Percentiles rank a stretch among this genome's conserved stretches.
Conservation (phyloP, 2,888 invertebrate genomes). For the Norana najaformis region DNA sequence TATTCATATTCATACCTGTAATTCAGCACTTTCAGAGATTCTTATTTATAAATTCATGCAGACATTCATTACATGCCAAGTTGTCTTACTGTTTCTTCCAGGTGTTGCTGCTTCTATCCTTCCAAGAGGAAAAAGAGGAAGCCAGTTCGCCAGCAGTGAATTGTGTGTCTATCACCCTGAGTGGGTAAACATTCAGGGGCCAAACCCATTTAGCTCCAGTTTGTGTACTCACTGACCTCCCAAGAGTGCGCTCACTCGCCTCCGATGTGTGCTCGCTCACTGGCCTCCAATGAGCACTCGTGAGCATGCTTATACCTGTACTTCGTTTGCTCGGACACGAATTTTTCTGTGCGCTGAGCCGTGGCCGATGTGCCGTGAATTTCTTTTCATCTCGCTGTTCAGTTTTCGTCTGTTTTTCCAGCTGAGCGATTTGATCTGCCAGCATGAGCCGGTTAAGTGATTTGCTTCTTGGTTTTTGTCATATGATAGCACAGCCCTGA, state of each 20-base stretch:
- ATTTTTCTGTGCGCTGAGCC: not conserved
- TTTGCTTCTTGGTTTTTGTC: slow-evolving; percentile 10
- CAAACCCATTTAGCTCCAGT: slow-evolving; percentile 17
- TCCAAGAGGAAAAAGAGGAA: slow-evolving; percentile 93
- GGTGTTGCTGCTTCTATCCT: slow-evolving; percentile 98
- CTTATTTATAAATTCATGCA: not conserved
- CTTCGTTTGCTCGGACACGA: not conserved
- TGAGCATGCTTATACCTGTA: not conserved
- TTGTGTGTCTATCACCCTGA: not conserved
- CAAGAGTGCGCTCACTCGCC: slow-evolving; percentile 10
- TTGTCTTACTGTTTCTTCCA: slow-evolving; percentile 64
- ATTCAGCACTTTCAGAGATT: not conserved
- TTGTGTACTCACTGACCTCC: not conserved
- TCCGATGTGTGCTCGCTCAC: slow-evolving; percentile 3
- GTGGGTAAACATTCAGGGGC: slow-evolving; percentile 23
- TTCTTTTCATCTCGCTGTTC: not conserved
- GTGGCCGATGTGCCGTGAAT: not conserved
- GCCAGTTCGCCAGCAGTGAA: slow-evolving; percentile 28
- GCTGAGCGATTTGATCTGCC: not conserved
- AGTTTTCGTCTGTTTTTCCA: not conserved
- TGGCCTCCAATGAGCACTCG: not conserved
- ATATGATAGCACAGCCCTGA: not conserved
- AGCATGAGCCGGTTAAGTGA: not conserved
- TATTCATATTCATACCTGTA: not conserved
- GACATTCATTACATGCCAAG: not conserved